Base-by-base conservation (phyloP, 2,888 invertebrate genomes). In the Baccha elongata region DNA sequence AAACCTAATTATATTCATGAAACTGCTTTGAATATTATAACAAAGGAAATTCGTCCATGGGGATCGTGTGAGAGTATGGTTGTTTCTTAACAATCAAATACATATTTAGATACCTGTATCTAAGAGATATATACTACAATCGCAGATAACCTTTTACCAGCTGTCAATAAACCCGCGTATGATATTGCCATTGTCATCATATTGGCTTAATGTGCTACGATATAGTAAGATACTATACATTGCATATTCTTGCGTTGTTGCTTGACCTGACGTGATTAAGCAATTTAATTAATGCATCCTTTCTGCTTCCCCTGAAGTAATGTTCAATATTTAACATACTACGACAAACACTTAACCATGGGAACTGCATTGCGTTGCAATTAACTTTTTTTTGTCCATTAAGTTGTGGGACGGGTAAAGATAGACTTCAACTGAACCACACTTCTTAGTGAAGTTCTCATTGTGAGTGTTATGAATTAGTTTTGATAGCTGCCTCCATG, bases 251-350 rank as follows among this genome's bases (percentile, higher is more conserved):
- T 8, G 29, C 29, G 50, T 19, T 62, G 2, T 15, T 55, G 58
- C 42, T 32, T 46, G 37, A 67, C 29, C 21, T 60, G 60, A 62
- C 37, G 44, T 67, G 48, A 48, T 68, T 55, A 64, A 80, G 62
- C 65, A 69, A 74, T 74, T 80, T 80, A 79, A 79, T 79, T 79
- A 79, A 73, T 79, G 73, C 74, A 79, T 76, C 13, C 52, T 42
- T 42, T 23, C 50, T 60, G 26, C 19, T 15, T 23, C 44, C n/a
- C 42, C 26, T 29, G n/a, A 32, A 32, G 58, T 50, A 46, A n/a
- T 11, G 11, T 29, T 35, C 42, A 21, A 19, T 29, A 46, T 17
- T 19, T 10, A 35, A 23, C 5, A 23, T 23, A 5, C 23, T 23
- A 23, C 23, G 3, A 29, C 21, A 13, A 11, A 4, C 26, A 26